A percentile compares a stretch with the other conserved stretches of the same genome.
Conservation (phyloP, 2,113 vertebrate genomes). For the Choloepus hoffmanni region DNA sequence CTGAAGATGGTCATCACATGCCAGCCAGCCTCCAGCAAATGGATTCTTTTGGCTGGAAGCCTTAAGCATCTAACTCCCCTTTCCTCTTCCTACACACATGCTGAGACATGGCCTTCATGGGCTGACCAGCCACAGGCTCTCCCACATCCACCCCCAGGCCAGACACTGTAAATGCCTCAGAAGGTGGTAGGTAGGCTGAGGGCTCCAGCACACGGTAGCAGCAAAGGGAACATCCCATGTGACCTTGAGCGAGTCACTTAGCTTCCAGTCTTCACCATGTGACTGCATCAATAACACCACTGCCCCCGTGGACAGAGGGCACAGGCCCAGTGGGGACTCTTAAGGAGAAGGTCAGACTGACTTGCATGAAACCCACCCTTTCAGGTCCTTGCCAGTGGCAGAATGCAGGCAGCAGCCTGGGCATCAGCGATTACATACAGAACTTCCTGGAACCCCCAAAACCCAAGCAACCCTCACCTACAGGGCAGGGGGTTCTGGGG, state of each 20-base stretch:
- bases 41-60: background rate
- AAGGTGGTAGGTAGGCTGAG: background rate
- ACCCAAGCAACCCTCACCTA: background rate
- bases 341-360: background rate
- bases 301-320: background rate
- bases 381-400: background rate
- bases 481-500: background rate
- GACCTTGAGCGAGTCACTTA: conserved; percentile 71
- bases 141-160: background rate
- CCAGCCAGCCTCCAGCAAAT: background rate
- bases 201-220: background rate
- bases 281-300: background rate
- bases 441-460: background rate
- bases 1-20: background rate
- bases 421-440: background rate
- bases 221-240: conserved; percentile 16
- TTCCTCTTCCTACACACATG: background rate
- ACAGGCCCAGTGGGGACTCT: background rate
- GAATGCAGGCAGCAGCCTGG: background rate
- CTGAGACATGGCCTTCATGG: background rate
- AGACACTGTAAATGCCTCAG: conserved; percentile 39
- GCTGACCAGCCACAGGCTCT: background rate
- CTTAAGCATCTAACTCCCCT: background rate
- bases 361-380: background rate
- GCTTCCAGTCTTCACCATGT: conserved; percentile 26